These are phyloP conservation scores for Ovis canadensis DNA, from an alignment of 2,113 vertebrate genomes.

Conservation along the genomic window DNA sequence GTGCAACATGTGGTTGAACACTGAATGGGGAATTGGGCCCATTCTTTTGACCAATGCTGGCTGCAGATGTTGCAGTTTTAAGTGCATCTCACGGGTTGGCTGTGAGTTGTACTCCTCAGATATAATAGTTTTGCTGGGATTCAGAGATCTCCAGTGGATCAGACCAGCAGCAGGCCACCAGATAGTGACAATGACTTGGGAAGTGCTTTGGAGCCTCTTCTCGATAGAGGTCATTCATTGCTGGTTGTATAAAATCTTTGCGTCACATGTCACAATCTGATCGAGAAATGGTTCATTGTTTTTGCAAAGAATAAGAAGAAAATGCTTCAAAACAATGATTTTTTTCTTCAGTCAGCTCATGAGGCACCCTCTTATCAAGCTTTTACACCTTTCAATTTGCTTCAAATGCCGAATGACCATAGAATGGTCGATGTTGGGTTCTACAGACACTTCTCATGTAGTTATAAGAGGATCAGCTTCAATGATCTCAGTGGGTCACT, in stretches of 20 bases:
- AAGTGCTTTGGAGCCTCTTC: background rate
- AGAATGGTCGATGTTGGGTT: background rate
- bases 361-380: background rate
- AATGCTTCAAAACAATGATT: background rate
- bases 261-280: background rate
- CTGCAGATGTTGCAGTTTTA: background rate
- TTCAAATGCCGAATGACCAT: background rate
- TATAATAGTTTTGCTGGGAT: background rate
- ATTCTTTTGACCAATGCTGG: background rate
- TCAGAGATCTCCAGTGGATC: background rate
- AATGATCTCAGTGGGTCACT: background rate
- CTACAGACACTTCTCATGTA: background rate
- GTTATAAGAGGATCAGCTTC: background rate
- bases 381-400: background rate
- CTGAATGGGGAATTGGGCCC: background rate
- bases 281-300: fast-evolving
- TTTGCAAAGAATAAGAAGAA: background rate
- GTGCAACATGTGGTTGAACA: background rate
- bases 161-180: background rate
- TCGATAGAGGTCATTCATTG: background rate
- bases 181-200: background rate
- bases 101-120: background rate
- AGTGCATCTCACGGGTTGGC: background rate
- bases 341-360: background rate
- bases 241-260: background rate